Percentiles rank a stretch among this genome's conserved stretches.
Evolutionary conservation across 2,797 vertebrate genomes (phyloP).

Genomic region (Periparus ater): DNA sequence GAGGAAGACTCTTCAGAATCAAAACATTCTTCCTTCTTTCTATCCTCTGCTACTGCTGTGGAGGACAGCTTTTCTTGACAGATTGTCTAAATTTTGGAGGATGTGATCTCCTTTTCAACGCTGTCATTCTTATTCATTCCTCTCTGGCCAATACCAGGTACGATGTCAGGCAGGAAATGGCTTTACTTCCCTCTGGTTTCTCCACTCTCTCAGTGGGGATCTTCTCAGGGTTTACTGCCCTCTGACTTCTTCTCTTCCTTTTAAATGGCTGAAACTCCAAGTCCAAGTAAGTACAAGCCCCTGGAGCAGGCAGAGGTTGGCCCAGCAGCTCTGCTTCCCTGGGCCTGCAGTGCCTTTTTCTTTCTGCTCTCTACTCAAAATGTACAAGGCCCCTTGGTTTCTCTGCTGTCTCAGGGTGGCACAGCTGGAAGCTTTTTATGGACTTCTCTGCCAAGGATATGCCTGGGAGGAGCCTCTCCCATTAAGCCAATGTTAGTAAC

Average conservation of each 20-base stretch:
- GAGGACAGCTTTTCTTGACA: neutral
- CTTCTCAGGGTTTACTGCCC: neutral
- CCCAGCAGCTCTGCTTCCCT: neutral
- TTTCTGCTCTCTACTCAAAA: neutral
- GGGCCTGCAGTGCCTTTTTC: neutral
- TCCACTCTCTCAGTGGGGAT: neutral
- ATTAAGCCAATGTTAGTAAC: rapidly evolving
- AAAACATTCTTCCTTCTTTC: neutral
- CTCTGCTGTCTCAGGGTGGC: neutral
- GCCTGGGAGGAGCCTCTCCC: neutral
- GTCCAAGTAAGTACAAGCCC: neutral
- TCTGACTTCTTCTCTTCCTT: neutral
- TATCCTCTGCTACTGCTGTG: neutral
- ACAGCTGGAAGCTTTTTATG: neutral
- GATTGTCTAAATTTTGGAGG: neutral
- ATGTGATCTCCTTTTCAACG: neutral
- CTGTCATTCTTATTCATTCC: neutral
- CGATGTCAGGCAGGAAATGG: neutral
- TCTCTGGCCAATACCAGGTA: neutral
- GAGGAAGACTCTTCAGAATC: neutral
- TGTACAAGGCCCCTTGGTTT: neutral
- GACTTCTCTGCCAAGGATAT: neutral
- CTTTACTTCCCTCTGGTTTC: neutral
- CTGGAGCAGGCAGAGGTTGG: neutral
- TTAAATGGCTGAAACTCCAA: neutral